phyloP scores from a whole-genome alignment of 2,113 vertebrate genomes.

The Caretta caretta region DNA sequence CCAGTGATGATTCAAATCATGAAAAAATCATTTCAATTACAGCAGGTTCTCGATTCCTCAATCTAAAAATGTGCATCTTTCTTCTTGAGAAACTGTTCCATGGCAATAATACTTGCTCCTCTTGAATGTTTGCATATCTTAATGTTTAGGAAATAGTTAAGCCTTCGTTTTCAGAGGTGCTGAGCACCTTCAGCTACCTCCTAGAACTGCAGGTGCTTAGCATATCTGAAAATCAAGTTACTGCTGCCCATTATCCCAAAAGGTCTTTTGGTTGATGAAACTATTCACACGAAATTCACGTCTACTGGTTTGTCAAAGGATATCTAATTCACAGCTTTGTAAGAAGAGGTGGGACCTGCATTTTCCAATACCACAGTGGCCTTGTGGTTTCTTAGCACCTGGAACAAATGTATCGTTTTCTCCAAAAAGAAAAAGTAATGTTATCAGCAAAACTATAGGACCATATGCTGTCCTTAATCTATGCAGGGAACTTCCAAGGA shows the following conservation, averaged over 20 bases:
- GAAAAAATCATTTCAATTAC: neutral
- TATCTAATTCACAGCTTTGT: neutral
- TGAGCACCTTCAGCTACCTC: neutral
- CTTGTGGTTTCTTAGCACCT: neutral
- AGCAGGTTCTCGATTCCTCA: neutral
- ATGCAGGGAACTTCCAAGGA: neutral
- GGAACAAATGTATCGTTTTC: neutral
- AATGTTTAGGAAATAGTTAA: neutral
- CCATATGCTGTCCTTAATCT: neutral
- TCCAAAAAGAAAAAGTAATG: neutral
- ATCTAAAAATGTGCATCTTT: neutral
- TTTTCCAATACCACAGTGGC: neutral
- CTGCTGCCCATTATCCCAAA: neutral
- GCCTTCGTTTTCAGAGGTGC: neutral
- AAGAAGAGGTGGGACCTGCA: neutral
- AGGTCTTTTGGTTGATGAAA: neutral
- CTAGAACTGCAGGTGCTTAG: neutral
- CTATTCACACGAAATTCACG: neutral
- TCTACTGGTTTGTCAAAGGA: neutral
- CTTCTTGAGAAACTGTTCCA: neutral
- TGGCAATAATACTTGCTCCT: neutral
- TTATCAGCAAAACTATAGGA: neutral
- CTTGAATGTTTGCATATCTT: neutral
- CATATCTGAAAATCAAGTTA: neutral
- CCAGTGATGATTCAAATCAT: neutral